These are phyloP conservation scores for Drosophila mulleri DNA, from an alignment of 2,888 invertebrate genomes.

Conservation along the genomic window DNA sequence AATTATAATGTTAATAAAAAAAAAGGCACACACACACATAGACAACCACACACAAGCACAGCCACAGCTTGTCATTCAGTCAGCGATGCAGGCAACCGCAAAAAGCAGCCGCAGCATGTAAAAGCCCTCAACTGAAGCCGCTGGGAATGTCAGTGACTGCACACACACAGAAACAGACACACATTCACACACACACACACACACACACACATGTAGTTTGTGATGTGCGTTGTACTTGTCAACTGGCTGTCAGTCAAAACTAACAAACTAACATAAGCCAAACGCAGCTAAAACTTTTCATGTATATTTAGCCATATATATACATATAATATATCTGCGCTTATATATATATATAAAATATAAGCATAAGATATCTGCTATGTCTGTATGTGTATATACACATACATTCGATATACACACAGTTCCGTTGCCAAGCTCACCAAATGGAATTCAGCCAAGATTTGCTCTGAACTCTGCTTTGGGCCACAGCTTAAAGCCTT, in stretches of 20 bases:
- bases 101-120: constrained; percentile 28
- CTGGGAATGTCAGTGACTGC: constrained; percentile 12
- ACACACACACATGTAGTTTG: not conserved
- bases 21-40: not conserved
- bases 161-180: constrained; percentile 26
- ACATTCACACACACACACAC: constrained; percentile 19
- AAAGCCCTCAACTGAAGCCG: constrained; percentile 16
- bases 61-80: constrained; percentile 27
- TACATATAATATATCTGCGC: not conserved
- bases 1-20: constrained; percentile 27
- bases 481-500: constrained; percentile 37
- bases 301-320: not conserved
- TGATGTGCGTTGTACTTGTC: constrained; percentile 30
- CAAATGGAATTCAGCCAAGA: constrained; percentile 1
- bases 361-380: too few relatives aligned
- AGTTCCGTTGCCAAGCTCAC: not conserved
- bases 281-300: constrained; percentile 17
- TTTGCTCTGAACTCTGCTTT: constrained; percentile 20
- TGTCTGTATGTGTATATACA: too few relatives aligned
- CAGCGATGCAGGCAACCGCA: constrained; percentile 38
- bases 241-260: constrained; percentile 39
- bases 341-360: not conserved
- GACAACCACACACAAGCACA: not conserved
- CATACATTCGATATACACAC: not conserved
- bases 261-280: constrained; percentile 27